Evolutionary conservation across 2,888 invertebrate genomes (phyloP), one percentile per base, ranked within the genome.

Genomic region (Timema podura): DNA sequence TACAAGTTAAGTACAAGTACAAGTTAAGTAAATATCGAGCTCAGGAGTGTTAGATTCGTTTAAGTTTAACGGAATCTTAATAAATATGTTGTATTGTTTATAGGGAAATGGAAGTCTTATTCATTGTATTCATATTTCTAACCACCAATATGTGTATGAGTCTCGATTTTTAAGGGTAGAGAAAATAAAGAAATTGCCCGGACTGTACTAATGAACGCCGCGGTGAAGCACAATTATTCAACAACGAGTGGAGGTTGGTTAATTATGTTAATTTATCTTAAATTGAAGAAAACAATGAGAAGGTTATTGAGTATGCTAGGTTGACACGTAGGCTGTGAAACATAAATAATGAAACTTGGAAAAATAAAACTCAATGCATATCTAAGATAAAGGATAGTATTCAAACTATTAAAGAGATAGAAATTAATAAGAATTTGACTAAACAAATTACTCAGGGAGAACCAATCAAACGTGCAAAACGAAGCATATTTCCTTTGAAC

Each of bases 301-400:
- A 57, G 13, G 15, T n/a, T 16, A 57, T 5, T 16, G 57, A 57
- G 16, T n/a, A 57, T 57, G 57, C 57, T 57, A 57, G 0, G 0
- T 57, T 57, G 30, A 57, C 57, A 16, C 9, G 30, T 9, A 57
- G 13, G 30, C n/a, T 57, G 8, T 57, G 57, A 16, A 57, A 30
- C 13, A 8, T 30, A 16, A 2, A 13, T 57, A 8, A 9, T 9
- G 15, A 57, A 57, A 9, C 30, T 30, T 30, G 10, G 30, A 30
- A 57, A 13, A 57, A n/a, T 57, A 57, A 57, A n/a, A 57, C 6
- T 9, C 16, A 13, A n/a, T 6, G 8, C 30, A 11, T n/a, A 3
- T n/a, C 57, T 51, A n/a, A 57, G 30, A 57, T 57, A 16, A 57
- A 57, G 57, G 15, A 30, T 57, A n/a, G 57, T 57, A 57, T 57